These are phyloP conservation scores for Hystrix cristata DNA, from an alignment of 2,113 vertebrate genomes.

Conservation along the genomic window DNA sequence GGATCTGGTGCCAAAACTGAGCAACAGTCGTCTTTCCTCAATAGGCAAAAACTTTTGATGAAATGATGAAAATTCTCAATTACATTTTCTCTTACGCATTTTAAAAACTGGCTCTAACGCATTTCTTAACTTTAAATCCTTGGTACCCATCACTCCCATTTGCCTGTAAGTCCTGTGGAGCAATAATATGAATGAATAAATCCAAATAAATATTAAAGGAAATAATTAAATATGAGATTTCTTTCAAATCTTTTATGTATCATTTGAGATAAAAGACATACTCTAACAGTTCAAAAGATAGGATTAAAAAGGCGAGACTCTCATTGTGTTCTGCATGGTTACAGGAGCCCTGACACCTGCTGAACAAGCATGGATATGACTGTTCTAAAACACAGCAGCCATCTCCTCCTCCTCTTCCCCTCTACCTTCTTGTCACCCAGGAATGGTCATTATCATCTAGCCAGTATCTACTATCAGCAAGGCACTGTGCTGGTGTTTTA, in stretches of 20 bases:
- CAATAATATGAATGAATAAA: constrained; percentile 35
- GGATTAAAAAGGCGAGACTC: neutral
- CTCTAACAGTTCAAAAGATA: constrained; percentile 28
- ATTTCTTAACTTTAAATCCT: constrained; percentile 34
- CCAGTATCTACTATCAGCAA: neutral
- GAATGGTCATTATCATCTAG: neutral
- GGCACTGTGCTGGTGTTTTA: neutral
- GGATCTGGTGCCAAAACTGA: neutral
- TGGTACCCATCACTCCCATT: neutral
- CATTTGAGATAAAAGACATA: constrained; percentile 61
- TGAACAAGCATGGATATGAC: neutral
- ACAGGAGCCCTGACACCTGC: neutral
- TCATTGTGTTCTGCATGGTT: neutral
- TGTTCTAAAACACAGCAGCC: neutral
- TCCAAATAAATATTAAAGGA: constrained; percentile 51
- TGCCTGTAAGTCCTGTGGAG: constrained; percentile 11
- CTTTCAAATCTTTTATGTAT: neutral
- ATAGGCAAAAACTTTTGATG: constrained; percentile 41
- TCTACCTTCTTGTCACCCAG: neutral
- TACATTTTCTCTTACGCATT: constrained; percentile 10
- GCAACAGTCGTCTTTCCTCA: neutral
- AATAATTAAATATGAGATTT: constrained; percentile 54
- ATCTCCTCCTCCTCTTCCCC: neutral
- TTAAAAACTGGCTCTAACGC: neutral
- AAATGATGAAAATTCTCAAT: neutral